Evolutionary conservation across 2,888 invertebrate species (phyloP).

Genomic region (Dynastes grantii): DNA sequence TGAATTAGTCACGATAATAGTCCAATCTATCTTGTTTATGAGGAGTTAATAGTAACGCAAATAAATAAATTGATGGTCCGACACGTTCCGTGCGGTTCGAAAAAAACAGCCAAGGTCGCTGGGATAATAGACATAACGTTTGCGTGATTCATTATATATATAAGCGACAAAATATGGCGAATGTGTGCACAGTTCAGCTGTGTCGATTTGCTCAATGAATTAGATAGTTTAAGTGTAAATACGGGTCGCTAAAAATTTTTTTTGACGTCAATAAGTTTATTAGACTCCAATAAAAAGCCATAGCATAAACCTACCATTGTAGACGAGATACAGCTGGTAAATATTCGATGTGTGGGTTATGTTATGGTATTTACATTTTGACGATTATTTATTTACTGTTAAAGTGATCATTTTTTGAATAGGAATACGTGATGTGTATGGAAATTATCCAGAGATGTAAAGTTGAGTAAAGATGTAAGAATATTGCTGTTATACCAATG

Average conservation of each 20-base stretch:
- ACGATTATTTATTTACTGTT: background rate
- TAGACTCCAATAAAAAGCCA: constrained; percentile 22
- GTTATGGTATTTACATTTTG: background rate
- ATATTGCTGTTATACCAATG: background rate
- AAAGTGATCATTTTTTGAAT: background rate
- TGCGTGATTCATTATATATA: constrained; percentile 44
- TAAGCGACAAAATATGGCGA: constrained; percentile 35
- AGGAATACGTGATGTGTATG: background rate
- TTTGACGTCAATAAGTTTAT: constrained; percentile 39
- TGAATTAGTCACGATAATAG: constrained; percentile 41
- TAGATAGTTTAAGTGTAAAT: constrained; percentile 36
- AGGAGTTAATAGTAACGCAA: constrained; percentile 29
- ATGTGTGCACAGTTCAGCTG: constrained; percentile 33
- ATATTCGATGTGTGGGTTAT: background rate
- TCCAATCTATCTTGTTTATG: constrained; percentile 39
- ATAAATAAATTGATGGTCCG: constrained; percentile 43
- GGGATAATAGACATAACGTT: constrained; percentile 29
- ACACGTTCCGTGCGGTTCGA: constrained; percentile 30
- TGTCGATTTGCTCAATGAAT: constrained; percentile 38
- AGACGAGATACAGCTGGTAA: background rate
- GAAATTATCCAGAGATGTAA: background rate
- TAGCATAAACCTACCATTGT: background rate
- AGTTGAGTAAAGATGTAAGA: constrained; percentile 1
- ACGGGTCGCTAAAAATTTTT: constrained; percentile 6
- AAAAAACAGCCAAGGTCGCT: constrained; percentile 37